phyloP scores from a whole-genome alignment of 2,797 vertebrate species.

The Sebastes matsubarae region DNA sequence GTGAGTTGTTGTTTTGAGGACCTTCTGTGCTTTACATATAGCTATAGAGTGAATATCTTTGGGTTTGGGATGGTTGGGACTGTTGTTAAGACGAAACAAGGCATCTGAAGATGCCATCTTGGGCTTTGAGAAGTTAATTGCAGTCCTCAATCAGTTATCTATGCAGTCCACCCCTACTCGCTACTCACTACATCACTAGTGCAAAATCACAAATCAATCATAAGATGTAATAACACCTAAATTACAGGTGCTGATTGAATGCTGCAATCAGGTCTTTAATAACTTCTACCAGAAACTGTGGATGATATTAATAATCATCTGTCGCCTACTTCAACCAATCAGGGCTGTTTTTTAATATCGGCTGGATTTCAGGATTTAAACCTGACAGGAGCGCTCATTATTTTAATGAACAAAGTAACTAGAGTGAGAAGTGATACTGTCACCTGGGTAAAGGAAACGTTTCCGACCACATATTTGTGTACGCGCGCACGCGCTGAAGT shows the following conservation, averaged over 20 bases:
- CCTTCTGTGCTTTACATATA: too few relatives aligned
- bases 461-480: not conserved
- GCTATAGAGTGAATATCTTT: too few relatives aligned
- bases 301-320: conserved; percentile 26
- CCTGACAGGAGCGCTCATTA: conserved; percentile 1
- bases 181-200: not conserved
- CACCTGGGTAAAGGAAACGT: not conserved
- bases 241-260: conserved; percentile 4
- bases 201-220: conserved; percentile 14
- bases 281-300: not conserved
- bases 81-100: not conserved
- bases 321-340: conserved; percentile 1
- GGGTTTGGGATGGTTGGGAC: not conserved
- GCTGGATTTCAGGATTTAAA: not conserved
- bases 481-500: not conserved
- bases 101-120: not conserved
- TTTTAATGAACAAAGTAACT: not conserved
- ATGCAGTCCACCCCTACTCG: not conserved
- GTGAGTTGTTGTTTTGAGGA: too few relatives aligned
- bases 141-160: not conserved
- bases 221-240: not conserved
- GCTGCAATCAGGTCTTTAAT: conserved; percentile 24
- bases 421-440: not conserved
- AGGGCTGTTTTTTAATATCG: not conserved
- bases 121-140: not conserved